Evolutionary conservation across 2,797 vertebrate genomes (phyloP).

Genomic region (Pogoniulus pusillus): DNA sequence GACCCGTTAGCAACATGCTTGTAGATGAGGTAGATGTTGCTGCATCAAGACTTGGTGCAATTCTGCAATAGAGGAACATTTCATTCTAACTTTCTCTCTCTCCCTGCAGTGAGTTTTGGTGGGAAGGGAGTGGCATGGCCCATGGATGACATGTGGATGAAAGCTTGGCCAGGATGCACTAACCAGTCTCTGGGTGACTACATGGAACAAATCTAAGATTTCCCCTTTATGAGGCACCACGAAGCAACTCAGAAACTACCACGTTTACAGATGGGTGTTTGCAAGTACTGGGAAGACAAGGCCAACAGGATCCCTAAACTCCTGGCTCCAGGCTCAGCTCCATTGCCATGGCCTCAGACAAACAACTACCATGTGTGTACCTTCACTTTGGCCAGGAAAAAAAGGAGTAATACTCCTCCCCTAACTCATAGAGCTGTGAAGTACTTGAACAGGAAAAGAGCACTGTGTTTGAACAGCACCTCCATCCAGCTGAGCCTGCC

Average conservation of each 20-base stretch:
- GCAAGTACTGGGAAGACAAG: neutral
- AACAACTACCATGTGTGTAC: neutral
- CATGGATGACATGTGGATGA: rapidly evolving
- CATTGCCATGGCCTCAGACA: neutral
- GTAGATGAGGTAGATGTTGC: neutral
- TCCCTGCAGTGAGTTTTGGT: neutral
- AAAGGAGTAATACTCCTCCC: neutral
- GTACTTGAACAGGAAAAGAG: neutral
- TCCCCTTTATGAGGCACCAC: rapidly evolving
- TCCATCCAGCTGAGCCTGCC: neutral
- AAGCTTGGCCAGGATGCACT: neutral
- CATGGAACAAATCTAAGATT: rapidly evolving
- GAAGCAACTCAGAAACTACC: neutral
- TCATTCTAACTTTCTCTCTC: neutral
- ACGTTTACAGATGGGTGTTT: neutral
- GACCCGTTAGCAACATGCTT: neutral
- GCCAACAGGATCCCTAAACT: rapidly evolving
- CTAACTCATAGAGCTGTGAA: neutral
- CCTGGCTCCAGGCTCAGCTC: neutral
- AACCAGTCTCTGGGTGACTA: neutral
- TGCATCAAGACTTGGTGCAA: neutral
- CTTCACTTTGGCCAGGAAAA: neutral
- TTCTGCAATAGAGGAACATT: neutral
- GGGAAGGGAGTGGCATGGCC: neutral
- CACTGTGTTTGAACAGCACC: neutral